A percentile compares a stretch with the other conserved stretches of the same genome.
Evolutionary conservation across 2,797 vertebrate genomes (phyloP).

Genomic region (Rhinella marina): DNA sequence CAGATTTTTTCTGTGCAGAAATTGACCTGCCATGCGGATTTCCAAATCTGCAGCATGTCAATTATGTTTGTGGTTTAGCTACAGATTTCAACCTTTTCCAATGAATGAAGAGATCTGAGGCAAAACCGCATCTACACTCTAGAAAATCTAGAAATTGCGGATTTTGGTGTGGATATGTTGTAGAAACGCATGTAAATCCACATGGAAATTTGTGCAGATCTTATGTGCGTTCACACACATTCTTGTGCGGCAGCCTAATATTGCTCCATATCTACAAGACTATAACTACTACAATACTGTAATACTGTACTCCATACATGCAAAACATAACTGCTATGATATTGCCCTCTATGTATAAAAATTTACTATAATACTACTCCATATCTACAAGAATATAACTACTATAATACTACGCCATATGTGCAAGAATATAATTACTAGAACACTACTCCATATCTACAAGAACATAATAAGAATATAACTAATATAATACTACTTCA

Average conservation of each 20-base stretch:
- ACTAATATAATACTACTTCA: neutral
- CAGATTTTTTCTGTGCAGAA: no score
- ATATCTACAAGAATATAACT: neutral
- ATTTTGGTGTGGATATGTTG: no score
- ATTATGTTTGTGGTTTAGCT: no score
- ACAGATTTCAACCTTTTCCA: no score
- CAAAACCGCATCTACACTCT: no score
- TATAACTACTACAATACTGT: slow-evolving; percentile 16
- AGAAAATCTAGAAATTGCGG: no score
- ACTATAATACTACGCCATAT: neutral
- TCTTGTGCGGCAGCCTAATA: neutral
- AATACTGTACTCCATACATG: neutral
- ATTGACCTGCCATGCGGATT: no score
- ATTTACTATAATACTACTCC: neutral
- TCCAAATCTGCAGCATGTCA: no score
- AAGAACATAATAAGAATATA: neutral
- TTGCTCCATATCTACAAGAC: neutral
- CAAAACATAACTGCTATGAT: neutral
- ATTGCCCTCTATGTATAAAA: neutral
- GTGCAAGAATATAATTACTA: neutral
- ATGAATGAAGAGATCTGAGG: no score
- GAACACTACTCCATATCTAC: neutral
- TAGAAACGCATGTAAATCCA: no score
- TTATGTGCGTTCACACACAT: no score
- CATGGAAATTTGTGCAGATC: no score